Conservation (phyloP, 2,888 invertebrate genomes). For the Brenthis daphne region DNA sequence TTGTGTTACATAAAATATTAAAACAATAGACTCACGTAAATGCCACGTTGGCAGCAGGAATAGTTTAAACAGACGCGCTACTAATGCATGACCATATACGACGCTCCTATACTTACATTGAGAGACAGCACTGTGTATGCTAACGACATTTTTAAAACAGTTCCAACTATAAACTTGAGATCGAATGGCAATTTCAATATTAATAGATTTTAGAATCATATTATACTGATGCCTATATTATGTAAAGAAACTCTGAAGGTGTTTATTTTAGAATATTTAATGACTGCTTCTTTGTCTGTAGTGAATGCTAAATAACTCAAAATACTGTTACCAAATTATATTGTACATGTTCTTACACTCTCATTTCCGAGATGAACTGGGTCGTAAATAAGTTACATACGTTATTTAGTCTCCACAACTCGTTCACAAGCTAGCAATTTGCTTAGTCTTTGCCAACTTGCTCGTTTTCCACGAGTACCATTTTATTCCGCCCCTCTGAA, state of each 20-base stretch:
- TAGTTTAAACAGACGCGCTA: not conserved
- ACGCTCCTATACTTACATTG: conserved; percentile 11
- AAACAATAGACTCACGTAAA: conserved; percentile 1
- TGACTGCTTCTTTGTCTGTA: too few species aligned
- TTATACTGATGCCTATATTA: not conserved
- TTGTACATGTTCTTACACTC: conserved; percentile 10
- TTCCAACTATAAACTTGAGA: not conserved
- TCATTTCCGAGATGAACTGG: conserved; percentile 17
- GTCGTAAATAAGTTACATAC: conserved; percentile 27
- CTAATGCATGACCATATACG: conserved; percentile 13
- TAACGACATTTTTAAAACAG: conserved; percentile 4
- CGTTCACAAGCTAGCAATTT: conserved; percentile 27
- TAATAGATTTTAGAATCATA: not conserved
- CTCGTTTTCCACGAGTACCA: conserved; percentile 19
- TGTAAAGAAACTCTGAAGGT: too few species aligned
- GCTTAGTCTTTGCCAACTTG: conserved; percentile 28
- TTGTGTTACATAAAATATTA: not conserved
- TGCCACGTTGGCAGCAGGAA: not conserved
- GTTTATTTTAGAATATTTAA: too few species aligned
- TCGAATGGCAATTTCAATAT: not conserved
- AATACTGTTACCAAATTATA: not conserved
- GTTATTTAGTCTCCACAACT: conserved; percentile 22
- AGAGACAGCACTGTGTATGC: conserved; percentile 3
- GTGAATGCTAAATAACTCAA: too few species aligned
- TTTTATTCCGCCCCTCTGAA: conserved; percentile 25